Conservation (phyloP, 30 jellyfish, hydroid and myxozoan genomes). For the Catostylus mosaicus region DNA sequence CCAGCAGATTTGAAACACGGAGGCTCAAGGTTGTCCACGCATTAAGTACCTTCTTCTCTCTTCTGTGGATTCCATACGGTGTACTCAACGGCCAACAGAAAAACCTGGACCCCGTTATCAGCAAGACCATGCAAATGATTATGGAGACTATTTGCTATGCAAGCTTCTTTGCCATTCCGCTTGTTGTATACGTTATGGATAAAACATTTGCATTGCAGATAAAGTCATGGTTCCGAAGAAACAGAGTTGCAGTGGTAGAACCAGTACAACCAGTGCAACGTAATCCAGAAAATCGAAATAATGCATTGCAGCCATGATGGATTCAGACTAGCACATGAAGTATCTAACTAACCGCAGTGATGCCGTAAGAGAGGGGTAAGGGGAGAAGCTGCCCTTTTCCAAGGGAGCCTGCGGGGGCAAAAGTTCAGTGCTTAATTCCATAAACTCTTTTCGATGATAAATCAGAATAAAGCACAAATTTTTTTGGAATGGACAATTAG, state of each 20-base stretch:
- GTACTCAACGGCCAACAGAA: conserved; percentile 11
- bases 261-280: no score
- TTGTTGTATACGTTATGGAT: conserved; percentile 40
- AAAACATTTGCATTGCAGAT: conserved; percentile 20
- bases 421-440: no score
- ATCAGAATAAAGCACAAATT: no score
- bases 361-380: no score
- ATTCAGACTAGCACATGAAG: no score
- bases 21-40: conserved; percentile 23
- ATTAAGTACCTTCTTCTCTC: conserved; percentile 22
- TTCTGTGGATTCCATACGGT: conserved; percentile 68
- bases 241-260: not conserved
- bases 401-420: no score
- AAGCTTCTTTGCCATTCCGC: conserved; percentile 38
- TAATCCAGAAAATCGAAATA: no score
- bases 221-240: conserved; percentile 3
- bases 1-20: conserved; percentile 26
- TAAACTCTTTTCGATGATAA: no score
- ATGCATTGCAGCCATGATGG: no score
- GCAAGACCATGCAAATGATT: not conserved
- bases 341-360: no score
- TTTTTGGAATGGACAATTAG: no score
- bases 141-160: conserved; percentile 29
- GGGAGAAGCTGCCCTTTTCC: no score
- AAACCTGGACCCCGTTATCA: not conserved